phyloP scores from a whole-genome alignment of 2,888 invertebrate species.

The Acronicta psi region DNA sequence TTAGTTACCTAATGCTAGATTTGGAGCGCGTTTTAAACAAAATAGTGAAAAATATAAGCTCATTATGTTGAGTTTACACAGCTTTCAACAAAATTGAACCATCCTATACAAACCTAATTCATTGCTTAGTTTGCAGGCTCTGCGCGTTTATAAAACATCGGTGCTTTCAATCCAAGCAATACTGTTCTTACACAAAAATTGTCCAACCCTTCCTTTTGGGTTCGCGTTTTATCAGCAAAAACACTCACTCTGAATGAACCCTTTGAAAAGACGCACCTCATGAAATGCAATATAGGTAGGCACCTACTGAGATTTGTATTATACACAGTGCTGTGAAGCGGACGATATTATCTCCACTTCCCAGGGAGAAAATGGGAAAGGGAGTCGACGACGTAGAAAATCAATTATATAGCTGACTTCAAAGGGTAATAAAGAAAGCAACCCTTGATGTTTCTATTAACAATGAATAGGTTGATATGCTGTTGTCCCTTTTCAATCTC shows the following conservation, averaged over 20 bases:
- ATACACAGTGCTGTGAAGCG: slow-evolving; percentile 52
- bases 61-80: slow-evolving; percentile 20
- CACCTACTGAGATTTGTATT: slow-evolving; percentile 54
- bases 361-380: slow-evolving; percentile 71
- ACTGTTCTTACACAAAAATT: slow-evolving; percentile 22
- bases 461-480: slow-evolving; percentile 31
- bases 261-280: slow-evolving; percentile 44
- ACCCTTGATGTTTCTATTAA: slow-evolving; percentile 70
- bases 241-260: slow-evolving; percentile 46
- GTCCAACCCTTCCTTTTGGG: slow-evolving; percentile 13
- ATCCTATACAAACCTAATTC: slow-evolving; percentile 26
- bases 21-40: not conserved
- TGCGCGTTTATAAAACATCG: slow-evolving; percentile 11
- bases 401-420: slow-evolving; percentile 76
- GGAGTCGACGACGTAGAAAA: slow-evolving; percentile 72
- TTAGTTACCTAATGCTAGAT: slow-evolving; percentile 1
- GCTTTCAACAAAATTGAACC: slow-evolving; percentile 32
- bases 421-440: slow-evolving; percentile 68
- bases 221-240: slow-evolving; percentile 43
- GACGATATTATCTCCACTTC: slow-evolving; percentile 63
- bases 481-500: slow-evolving; percentile 26
- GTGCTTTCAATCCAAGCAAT: slow-evolving; percentile 22
- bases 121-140: slow-evolving; percentile 16
- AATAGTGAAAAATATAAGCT: slow-evolving; percentile 4
- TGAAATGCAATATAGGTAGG: slow-evolving; percentile 55